Conservation (phyloP, 2,888 invertebrate genomes). For the Gortyna flavago region DNA sequence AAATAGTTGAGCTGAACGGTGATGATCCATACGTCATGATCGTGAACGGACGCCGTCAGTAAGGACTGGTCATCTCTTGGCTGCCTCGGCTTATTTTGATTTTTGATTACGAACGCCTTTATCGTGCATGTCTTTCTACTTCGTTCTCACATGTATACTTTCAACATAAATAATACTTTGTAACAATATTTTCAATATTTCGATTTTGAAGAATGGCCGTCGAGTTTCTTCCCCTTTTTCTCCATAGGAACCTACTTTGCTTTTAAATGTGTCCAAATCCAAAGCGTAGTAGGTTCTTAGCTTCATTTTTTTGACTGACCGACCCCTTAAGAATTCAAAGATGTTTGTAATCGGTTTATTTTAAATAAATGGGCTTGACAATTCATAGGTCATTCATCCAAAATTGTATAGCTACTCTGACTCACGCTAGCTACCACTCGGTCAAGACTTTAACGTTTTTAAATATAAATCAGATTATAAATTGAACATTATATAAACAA, state of each 20-base stretch:
- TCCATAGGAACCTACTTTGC: no score
- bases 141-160: neutral
- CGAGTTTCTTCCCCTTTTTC: neutral
- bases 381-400: neutral
- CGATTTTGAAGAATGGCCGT: neutral
- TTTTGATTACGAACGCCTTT: neutral
- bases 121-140: neutral
- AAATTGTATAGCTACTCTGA: neutral
- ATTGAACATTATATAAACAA: no score
- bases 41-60: neutral
- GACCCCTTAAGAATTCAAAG: neutral
- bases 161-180: neutral
- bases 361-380: neutral
- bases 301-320: neutral
- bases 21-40: neutral
- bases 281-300: neutral
- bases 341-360: neutral
- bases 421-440: neutral
- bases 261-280: neutral
- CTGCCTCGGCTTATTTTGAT: neutral
- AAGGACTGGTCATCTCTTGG: neutral
- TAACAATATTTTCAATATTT: neutral
- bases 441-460: no score
- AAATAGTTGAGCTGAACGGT: neutral
- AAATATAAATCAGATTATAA: no score